Percentiles rank a stretch among this genome's conserved stretches.
phyloP scores from a whole-genome alignment of 2,888 invertebrate species.

The Papilio elwesi region DNA sequence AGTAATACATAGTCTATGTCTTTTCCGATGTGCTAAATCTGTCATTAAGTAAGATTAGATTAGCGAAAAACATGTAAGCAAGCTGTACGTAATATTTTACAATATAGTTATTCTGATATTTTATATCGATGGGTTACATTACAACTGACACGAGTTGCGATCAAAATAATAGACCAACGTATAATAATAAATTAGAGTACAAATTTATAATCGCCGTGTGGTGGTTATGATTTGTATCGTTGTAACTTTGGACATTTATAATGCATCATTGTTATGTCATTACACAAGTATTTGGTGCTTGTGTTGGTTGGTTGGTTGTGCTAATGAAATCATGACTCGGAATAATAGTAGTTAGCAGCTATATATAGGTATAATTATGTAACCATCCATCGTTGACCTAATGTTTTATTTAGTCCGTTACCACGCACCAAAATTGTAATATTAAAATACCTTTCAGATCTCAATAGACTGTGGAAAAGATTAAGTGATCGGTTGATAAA shows the following conservation, averaged over 20 bases:
- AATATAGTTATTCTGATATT: neutral
- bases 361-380: neutral
- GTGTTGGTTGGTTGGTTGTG: no score
- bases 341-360: no score
- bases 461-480: slow-evolving; percentile 51
- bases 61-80: neutral
- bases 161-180: slow-evolving; percentile 1
- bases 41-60: neutral
- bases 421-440: slow-evolving; percentile 34
- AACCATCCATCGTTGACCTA: neutral
- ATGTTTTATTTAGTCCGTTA: neutral
- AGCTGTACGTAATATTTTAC: neutral
- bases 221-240: slow-evolving; percentile 14
- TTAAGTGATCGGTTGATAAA: slow-evolving; percentile 42
- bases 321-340: no score
- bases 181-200: slow-evolving; percentile 10
- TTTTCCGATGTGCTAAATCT: neutral
- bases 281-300: neutral
- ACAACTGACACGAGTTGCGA: slow-evolving; percentile 1
- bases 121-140: neutral
- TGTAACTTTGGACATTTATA: slow-evolving; percentile 10
- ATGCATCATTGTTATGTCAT: slow-evolving; percentile 15
- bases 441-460: slow-evolving; percentile 61
- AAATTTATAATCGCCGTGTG: slow-evolving; percentile 13
- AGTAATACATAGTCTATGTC: neutral